Conservation (phyloP, 2,113 vertebrate genomes). For the Hirundichthys speculiger region DNA sequence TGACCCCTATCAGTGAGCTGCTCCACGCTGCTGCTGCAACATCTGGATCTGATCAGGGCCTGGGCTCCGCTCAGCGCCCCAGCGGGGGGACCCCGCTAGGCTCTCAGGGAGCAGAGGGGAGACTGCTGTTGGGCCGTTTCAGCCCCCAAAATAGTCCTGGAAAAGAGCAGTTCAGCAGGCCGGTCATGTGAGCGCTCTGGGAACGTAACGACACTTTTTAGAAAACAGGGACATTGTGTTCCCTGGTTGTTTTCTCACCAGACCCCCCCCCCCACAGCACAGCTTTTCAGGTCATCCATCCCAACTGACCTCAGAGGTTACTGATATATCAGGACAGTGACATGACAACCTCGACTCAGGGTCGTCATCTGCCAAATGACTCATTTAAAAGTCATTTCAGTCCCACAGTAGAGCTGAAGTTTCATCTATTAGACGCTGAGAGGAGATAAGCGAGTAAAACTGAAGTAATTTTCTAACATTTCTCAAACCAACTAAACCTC, state of each 20-base stretch:
- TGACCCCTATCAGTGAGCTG: slow-evolving; percentile 68
- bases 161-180: slow-evolving; percentile 41
- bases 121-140: background rate
- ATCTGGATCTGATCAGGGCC: slow-evolving; percentile 76
- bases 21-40: slow-evolving; percentile 51
- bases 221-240: slow-evolving; percentile 8
- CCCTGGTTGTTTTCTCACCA: slow-evolving; percentile 46
- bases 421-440: no score
- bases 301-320: background rate
- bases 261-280: slow-evolving; percentile 24
- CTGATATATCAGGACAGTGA: slow-evolving; percentile 20
- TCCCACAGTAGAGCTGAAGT: no score
- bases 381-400: slow-evolving; percentile 2
- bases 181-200: slow-evolving; percentile 12
- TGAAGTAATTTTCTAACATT: no score
- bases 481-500: no score
- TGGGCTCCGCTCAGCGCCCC: slow-evolving; percentile 54
- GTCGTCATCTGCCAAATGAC: background rate
- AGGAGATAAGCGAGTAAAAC: no score
- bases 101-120: slow-evolving; percentile 67
- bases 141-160: slow-evolving; percentile 21
- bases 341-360: background rate
- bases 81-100: slow-evolving; percentile 55
- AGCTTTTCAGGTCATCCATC: slow-evolving; percentile 15
- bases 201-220: slow-evolving; percentile 26